phyloP scores from a whole-genome alignment of 1,140 invertebrate species.

The Musca vetustissima region DNA sequence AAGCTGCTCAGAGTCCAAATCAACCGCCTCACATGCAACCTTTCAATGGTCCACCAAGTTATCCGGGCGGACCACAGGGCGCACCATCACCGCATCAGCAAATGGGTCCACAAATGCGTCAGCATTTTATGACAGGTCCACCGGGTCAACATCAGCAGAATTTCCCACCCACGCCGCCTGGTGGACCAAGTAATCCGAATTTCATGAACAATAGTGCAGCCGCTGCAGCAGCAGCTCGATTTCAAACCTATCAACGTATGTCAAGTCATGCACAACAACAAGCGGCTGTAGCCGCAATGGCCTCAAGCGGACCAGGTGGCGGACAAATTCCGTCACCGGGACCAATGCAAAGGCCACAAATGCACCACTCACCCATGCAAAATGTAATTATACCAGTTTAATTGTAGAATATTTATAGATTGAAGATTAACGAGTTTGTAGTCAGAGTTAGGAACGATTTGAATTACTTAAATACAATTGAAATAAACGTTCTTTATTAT shows the following conservation, averaged over 20 bases:
- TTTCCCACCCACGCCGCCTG: conserved; percentile 47
- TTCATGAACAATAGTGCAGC: conserved; percentile 48
- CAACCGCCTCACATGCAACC: conserved; percentile 40
- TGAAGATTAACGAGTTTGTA: too few species aligned
- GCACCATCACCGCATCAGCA: conserved; percentile 50
- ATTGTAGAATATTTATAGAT: too few species aligned
- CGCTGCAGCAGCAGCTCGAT: conserved; percentile 33
- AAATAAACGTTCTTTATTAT: too few species aligned
- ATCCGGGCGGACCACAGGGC: conserved; percentile 51
- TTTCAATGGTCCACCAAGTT: conserved; percentile 51
- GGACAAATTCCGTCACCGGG: conserved; percentile 48
- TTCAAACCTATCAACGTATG: conserved; percentile 53
- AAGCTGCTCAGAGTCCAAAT: conserved; percentile 53
- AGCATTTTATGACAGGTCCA: conserved; percentile 49
- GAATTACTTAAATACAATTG: too few species aligned
- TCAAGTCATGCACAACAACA: conserved; percentile 51
- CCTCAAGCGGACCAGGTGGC: conserved; percentile 31
- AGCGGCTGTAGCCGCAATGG: conserved; percentile 48
- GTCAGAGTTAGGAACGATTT: too few species aligned
- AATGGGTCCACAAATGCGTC: conserved; percentile 49
- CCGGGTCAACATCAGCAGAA: conserved; percentile 45
- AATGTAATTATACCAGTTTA: too few species aligned
- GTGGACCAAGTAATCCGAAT: conserved; percentile 44
- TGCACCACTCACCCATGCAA: conserved; percentile 53
- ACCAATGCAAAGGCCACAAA: conserved; percentile 46